Conservation (phyloP, 2,113 vertebrate genomes). For the Alaudala cheleensis region DNA sequence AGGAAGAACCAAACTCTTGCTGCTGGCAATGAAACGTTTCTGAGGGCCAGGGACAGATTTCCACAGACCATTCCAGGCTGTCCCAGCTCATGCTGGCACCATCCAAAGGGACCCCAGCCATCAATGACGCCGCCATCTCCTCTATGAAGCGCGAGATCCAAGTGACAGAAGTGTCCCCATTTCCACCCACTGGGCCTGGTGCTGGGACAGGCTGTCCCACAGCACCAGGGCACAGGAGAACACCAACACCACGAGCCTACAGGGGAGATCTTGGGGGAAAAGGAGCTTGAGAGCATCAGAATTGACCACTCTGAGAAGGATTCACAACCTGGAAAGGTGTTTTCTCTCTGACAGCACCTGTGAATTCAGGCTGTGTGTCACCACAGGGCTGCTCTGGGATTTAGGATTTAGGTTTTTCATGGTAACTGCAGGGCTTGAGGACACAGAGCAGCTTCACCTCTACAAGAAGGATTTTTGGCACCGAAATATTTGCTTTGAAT, state of each 20-base stretch:
- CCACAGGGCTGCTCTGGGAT: background rate
- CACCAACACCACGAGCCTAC: background rate
- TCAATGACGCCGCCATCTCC: rapidly evolving
- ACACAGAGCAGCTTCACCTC: background rate
- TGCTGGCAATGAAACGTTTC: background rate
- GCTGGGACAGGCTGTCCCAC: background rate
- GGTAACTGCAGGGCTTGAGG: background rate
- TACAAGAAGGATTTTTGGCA: background rate
- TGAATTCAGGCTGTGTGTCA: background rate
- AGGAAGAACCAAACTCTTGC: background rate
- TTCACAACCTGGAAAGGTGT: background rate
- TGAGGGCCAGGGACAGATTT: background rate
- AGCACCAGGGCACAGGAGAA: background rate
- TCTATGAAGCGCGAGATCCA: background rate
- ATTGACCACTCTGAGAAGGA: background rate
- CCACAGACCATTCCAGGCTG: background rate
- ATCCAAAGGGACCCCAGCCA: background rate
- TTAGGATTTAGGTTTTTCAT: rapidly evolving
- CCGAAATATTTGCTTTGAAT: background rate
- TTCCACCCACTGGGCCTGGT: background rate
- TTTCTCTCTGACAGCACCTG: rapidly evolving
- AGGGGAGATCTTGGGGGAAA: rapidly evolving
- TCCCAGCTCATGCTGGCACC: background rate
- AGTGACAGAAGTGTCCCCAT: background rate
- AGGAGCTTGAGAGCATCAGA: background rate